Evolutionary conservation across 1,140 invertebrate species (phyloP).

Genomic region (Brachionus koreanus): DNA sequence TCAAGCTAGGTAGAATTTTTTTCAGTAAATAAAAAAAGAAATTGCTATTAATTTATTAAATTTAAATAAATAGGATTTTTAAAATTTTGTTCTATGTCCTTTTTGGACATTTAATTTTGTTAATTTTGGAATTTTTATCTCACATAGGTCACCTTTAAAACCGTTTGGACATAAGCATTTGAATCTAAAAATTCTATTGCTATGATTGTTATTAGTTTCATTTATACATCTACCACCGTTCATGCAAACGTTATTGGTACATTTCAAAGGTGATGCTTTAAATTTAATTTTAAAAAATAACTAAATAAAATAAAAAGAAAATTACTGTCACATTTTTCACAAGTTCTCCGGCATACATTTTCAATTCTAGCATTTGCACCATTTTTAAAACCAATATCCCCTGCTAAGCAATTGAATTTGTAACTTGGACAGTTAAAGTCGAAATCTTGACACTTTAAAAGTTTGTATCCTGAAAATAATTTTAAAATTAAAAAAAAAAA

Average conservation of each 20-base stretch:
- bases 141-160: not conserved
- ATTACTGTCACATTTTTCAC: not conserved
- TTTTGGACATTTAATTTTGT: too few relatives aligned
- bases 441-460: not conserved
- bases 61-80: too few relatives aligned
- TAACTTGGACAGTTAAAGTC: constrained; percentile 9
- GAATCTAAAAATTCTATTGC: not conserved
- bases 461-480: not conserved
- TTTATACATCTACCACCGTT: not conserved
- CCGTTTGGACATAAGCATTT: not conserved
- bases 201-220: not conserved
- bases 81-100: too few relatives aligned
- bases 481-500: not conserved
- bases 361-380: not conserved
- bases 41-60: too few relatives aligned
- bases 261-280: not conserved
- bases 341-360: not conserved
- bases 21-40: too few relatives aligned
- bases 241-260: not conserved
- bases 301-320: not conserved
- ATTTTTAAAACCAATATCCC: not conserved
- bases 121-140: not conserved
- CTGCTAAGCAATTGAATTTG: not conserved
- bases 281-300: not conserved
- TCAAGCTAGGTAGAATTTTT: too few relatives aligned